phyloP scores from a whole-genome alignment of 2,797 vertebrate genomes.

The Phoeniculus purpureus region DNA sequence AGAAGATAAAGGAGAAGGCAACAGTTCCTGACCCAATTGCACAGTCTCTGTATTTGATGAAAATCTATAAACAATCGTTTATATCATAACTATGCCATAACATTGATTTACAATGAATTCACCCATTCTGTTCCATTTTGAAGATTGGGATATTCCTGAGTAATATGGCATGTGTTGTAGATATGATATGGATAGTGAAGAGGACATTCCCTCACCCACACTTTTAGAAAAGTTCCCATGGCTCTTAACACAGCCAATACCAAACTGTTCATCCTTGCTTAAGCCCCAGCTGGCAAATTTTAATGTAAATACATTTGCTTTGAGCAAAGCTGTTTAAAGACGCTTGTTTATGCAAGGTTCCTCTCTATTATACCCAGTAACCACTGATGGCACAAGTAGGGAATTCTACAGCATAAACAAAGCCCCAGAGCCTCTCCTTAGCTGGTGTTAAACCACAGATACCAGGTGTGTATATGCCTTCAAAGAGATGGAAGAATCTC shows the following conservation, averaged over 20 bases:
- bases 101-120: not conserved
- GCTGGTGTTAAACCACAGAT: conserved; percentile 40
- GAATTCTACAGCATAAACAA: conserved; percentile 5
- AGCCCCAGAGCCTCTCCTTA: conserved; percentile 1
- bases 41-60: not conserved
- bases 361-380: not conserved
- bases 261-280: not conserved
- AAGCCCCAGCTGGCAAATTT: not conserved
- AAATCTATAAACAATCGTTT: not conserved
- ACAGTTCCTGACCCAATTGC: not conserved
- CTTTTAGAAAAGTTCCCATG: not conserved
- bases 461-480: conserved; percentile 34
- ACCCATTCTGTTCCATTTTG: not conserved
- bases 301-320: not conserved
- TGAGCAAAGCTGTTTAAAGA: not conserved
- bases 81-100: not conserved
- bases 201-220: not conserved
- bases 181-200: not conserved
- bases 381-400: rapidly evolving
- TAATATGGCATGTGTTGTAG: not conserved
- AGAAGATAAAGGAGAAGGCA: not conserved
- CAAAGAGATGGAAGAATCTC: conserved; percentile 47
- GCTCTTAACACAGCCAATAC: not conserved
- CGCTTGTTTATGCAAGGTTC: not conserved
- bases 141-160: not conserved